Percentiles rank a stretch among this genome's conserved stretches.
Conservation (phyloP, 2,888 invertebrate genomes). For the Protonemura montana region DNA sequence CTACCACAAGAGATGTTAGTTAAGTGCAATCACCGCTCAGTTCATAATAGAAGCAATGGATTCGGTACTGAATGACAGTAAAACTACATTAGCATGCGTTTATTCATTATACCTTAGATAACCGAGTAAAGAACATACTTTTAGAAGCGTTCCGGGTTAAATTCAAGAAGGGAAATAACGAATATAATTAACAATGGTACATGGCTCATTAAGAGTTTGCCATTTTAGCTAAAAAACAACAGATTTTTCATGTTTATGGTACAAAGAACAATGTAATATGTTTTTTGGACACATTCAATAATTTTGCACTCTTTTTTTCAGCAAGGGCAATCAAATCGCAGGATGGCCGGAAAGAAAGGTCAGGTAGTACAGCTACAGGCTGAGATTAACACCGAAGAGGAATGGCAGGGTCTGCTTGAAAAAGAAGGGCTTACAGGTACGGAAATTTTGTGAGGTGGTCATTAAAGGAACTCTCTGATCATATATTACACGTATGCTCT, state of each 20-base stretch:
- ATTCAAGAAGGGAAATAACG: not conserved
- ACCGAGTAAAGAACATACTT: no score
- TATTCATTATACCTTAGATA: not conserved
- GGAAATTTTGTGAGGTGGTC: no score
- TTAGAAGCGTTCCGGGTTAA: not conserved
- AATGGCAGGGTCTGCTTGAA: constrained; percentile 80
- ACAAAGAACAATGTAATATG: no score
- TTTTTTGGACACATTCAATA: no score
- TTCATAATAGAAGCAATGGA: not conserved
- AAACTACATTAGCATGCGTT: not conserved
- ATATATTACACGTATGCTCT: no score
- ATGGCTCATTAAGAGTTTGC: not conserved
- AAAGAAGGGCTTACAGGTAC: constrained; percentile 82
- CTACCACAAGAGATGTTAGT: not conserved
- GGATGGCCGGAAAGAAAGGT: constrained; percentile 73
- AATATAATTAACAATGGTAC: not conserved
- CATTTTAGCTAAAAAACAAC: no score
- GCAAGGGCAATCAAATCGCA: constrained; percentile 42
- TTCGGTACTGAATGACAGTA: not conserved
- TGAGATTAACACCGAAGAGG: constrained; percentile 84
- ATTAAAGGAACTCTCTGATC: no score
- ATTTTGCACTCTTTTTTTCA: not conserved
- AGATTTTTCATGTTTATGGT: no score
- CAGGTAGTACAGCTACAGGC: constrained; percentile 79
- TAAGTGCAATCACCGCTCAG: not conserved